Conservation (phyloP, 2,888 invertebrate genomes). For the Ophion slaviceki region DNA sequence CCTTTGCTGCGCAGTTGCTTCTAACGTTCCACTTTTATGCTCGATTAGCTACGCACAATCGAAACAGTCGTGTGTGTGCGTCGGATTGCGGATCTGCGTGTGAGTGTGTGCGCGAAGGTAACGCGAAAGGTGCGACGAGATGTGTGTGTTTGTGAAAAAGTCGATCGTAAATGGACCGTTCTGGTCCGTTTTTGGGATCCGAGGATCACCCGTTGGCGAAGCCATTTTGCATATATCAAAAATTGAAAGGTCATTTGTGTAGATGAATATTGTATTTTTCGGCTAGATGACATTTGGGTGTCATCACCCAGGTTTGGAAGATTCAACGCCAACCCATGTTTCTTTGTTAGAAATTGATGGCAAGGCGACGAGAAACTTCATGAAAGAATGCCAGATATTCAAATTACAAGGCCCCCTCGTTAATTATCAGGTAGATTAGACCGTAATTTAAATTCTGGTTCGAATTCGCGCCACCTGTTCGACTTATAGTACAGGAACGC, state of each 20-base stretch:
- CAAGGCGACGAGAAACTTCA: neutral
- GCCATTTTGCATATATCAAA: no score
- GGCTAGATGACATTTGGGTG: neutral
- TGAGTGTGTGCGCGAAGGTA: neutral
- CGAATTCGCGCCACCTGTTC: neutral
- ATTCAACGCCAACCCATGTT: neutral
- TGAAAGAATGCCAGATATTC: neutral
- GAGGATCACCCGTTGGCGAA: no score
- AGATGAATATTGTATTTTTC: neutral
- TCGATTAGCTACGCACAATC: slow-evolving; percentile 55
- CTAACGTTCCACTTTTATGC: slow-evolving; percentile 47
- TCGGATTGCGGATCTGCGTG: neutral
- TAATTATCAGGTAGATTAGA: neutral
- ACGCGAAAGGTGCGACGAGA: neutral
- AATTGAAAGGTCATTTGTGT: neutral
- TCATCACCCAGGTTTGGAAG: neutral
- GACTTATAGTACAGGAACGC: neutral
- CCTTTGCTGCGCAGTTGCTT: slow-evolving; percentile 5
- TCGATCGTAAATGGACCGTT: neutral
- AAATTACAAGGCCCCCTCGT: neutral
- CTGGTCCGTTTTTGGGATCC: neutral
- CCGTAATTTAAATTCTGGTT: neutral
- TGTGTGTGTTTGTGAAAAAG: neutral
- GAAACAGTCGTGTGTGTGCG: slow-evolving; percentile 17
- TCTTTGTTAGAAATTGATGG: neutral